Evolutionary conservation across 1,140 invertebrate genomes (phyloP), one percentile per base, ranked within the genome.

Genomic region (Heliconius himera): DNA sequence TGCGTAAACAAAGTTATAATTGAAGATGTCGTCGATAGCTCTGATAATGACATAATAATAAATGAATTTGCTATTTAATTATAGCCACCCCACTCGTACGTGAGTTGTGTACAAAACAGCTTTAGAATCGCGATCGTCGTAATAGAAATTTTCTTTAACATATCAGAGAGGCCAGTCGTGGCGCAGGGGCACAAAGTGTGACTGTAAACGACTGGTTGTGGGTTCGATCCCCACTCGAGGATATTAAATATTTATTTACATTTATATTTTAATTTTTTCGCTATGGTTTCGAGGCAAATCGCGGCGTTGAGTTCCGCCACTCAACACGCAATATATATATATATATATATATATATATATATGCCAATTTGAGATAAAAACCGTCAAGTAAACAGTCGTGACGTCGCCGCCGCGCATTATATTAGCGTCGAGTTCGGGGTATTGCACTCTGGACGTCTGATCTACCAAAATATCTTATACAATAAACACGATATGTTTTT

Each of bases 321-420:
- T 26, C 26, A 26, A 26, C 26, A 26, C 26, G 26, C 26, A 26
- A 26, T n/a, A n/a, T n/a, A n/a, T n/a, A n/a, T n/a, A n/a, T n/a
- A n/a, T n/a, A n/a, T n/a, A n/a, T n/a, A n/a, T n/a, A n/a, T n/a
- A n/a, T n/a, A n/a, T n/a, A 26, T 26, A 26, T 49, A 51, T 73
- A 22, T 78, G 41, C 54, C 72, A 54, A 74, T 16, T 66, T 66
- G 26, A 66, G 60, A 66, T 66, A 66, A 72, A 73, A 54, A 70
- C 56, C 56, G 66, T 77, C 46, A 74, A 74, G 79, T 81, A 81
- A 81, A 81, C 79, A 81, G 54, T 4, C 60, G 74, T 76, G 74
- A 76, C 74, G 60, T 60, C 60, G 46, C 26, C 18, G 60, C 60
- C 60, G 22, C 60, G 18, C n/a, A 33, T 70, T 70, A 70, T 13